These are phyloP conservation scores for Acronicta aceris DNA, from an alignment of 2,888 invertebrate species.

Conservation along the genomic window DNA sequence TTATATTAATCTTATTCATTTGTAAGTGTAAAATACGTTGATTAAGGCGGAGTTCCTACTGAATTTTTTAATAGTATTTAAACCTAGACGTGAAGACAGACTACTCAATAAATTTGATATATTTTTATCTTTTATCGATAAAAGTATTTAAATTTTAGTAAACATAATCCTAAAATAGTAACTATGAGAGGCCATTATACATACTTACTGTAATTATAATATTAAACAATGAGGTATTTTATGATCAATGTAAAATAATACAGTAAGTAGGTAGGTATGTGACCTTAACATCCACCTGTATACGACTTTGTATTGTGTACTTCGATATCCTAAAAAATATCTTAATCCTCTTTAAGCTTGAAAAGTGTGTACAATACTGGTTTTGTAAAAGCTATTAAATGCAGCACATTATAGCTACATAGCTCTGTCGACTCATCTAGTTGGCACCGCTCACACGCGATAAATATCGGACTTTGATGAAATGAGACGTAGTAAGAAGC, in stretches of 20 bases:
- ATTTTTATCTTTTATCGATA: not conserved
- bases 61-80: constrained; percentile 17
- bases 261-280: too few species aligned
- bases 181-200: too few species aligned
- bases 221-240: too few species aligned
- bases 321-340: too few species aligned
- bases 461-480: constrained; percentile 49
- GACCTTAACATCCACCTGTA: too few species aligned
- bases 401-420: constrained; percentile 1
- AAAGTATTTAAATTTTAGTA: too few species aligned
- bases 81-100: constrained; percentile 14
- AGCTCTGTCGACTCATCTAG: constrained; percentile 16
- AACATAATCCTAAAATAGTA: too few species aligned
- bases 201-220: too few species aligned
- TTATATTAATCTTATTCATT: constrained; percentile 44
- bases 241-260: too few species aligned
- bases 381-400: constrained; percentile 12
- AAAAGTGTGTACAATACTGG: too few species aligned
- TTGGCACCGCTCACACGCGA: constrained; percentile 41
- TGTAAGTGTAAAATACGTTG: constrained; percentile 22
- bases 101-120: constrained; percentile 21
- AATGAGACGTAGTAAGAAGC: constrained; percentile 39
- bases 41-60: constrained; percentile 23
- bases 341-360: too few species aligned
- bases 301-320: too few species aligned